phyloP scores from a whole-genome alignment of 2,113 vertebrate genomes.

The Hypanus sabinus region DNA sequence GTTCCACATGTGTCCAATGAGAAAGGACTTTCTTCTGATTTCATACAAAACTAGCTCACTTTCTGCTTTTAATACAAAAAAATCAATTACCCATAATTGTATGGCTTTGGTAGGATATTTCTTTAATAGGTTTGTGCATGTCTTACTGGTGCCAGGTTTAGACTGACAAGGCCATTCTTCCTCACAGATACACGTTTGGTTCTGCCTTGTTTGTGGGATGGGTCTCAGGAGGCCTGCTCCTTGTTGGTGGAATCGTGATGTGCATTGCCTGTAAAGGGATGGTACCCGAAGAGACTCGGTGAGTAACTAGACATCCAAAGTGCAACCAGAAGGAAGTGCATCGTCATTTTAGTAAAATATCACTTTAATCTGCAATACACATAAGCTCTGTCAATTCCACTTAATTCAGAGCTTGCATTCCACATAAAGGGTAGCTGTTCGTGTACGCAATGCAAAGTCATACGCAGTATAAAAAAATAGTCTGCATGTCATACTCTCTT shows the following conservation, averaged over 20 bases:
- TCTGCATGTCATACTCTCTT: background rate
- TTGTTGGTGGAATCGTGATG: conserved; percentile 75
- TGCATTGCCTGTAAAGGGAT: conserved; percentile 78
- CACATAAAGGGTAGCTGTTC: background rate
- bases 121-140: background rate
- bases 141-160: background rate
- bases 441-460: background rate
- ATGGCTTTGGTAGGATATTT: background rate
- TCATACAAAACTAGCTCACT: background rate
- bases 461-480: background rate
- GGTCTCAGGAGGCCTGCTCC: conserved; percentile 72
- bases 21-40: background rate
- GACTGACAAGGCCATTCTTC: background rate
- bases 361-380: background rate
- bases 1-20: background rate
- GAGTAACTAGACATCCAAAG: conserved; percentile 43
- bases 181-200: conserved; percentile 80
- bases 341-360: background rate
- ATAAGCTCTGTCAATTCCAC: background rate
- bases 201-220: conserved; percentile 81
- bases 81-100: background rate
- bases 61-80: background rate
- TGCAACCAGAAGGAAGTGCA: background rate
- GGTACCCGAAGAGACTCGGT: conserved; percentile 62
- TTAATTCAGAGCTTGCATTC: background rate